Conservation (phyloP, 2,888 invertebrate genomes). For the Chouioia cunea region DNA sequence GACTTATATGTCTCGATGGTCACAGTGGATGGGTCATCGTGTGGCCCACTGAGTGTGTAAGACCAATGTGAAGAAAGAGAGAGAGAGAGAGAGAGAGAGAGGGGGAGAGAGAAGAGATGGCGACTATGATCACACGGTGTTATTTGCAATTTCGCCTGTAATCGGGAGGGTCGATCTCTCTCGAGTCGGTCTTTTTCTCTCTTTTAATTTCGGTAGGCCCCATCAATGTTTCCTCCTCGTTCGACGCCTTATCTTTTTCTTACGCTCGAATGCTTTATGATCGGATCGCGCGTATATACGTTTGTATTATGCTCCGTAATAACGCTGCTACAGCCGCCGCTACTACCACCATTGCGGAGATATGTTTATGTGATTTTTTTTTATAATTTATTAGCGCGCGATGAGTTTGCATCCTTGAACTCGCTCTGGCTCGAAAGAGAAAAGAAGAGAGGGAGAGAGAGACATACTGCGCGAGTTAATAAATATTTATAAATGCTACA, state of each 20-base stretch:
- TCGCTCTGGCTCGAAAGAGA: neutral
- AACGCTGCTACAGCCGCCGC: conserved; percentile 16
- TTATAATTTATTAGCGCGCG: conserved; percentile 42
- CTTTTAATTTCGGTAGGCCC: conserved; percentile 27
- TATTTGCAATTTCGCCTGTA: conserved; percentile 43
- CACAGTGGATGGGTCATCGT: neutral
- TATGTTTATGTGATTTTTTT: conserved; percentile 36
- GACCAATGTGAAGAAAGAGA: neutral
- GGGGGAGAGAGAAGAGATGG: neutral
- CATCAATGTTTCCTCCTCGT: conserved; percentile 34
- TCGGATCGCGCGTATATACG: conserved; percentile 37
- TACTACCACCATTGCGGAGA: neutral
- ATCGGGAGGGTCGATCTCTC: conserved; percentile 25
- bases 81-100: neutral
- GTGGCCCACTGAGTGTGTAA: conserved; percentile 19
- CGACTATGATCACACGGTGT: conserved; percentile 36
- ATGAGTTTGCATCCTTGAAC: conserved; percentile 32
- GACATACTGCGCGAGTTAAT: conserved; percentile 38
- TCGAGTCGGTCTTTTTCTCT: conserved; percentile 15
- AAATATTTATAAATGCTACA: conserved; percentile 43
- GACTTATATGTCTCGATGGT: conserved; percentile 29
- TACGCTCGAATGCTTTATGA: conserved; percentile 38
- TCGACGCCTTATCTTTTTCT: conserved; percentile 40
- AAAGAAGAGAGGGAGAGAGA: too few species aligned
- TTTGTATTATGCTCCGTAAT: conserved; percentile 44